phyloP scores from a whole-genome alignment of 2,797 vertebrate genomes.

The Halcyon chelicuti region DNA sequence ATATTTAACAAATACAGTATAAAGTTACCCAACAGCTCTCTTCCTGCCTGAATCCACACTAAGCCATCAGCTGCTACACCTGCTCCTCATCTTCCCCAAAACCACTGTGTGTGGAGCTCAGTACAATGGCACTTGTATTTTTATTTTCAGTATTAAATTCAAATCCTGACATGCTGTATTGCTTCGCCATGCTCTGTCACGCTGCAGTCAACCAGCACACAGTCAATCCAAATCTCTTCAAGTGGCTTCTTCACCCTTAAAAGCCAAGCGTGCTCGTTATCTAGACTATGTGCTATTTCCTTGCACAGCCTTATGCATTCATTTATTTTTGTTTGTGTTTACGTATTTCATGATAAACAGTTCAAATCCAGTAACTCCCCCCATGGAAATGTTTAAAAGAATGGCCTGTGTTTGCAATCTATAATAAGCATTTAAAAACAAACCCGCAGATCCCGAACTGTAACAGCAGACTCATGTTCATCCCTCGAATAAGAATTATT shows the following conservation, averaged over 20 bases:
- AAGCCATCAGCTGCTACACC: not conserved
- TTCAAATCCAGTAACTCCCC: not conserved
- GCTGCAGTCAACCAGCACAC: not conserved
- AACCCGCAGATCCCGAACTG: not conserved
- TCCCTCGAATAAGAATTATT: not conserved
- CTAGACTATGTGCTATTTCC: not conserved
- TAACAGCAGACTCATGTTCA: not conserved
- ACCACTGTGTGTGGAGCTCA: not conserved
- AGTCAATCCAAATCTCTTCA: not conserved
- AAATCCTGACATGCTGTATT: not conserved
- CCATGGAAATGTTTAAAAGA: not conserved
- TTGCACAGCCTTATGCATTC: not conserved
- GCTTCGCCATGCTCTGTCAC: not conserved
- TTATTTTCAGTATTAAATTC: not conserved
- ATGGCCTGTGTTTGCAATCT: not conserved
- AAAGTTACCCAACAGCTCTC: not conserved
- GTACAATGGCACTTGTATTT: not conserved
- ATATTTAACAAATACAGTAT: not conserved
- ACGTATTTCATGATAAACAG: not conserved
- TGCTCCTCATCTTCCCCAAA: not conserved
- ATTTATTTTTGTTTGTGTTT: not conserved
- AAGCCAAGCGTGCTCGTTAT: not conserved
- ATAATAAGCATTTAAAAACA: not conserved
- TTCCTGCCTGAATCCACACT: not conserved
- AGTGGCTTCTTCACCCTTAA: not conserved